Evolutionary conservation across 2,113 vertebrate genomes (phyloP).

Genomic region (Petaurus breviceps): DNA sequence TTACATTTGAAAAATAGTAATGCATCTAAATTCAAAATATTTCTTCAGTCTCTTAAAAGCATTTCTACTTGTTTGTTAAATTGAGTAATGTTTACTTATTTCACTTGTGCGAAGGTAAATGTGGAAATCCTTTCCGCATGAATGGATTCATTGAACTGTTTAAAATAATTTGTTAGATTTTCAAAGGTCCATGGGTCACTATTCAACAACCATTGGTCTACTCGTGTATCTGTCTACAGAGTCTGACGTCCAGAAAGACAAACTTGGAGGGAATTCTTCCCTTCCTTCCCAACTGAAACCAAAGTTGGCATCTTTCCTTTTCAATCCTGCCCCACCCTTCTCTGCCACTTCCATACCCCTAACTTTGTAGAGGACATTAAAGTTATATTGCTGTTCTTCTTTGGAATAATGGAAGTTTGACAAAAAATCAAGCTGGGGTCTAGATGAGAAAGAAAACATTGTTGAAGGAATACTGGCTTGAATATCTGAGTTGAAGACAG

Average conservation of each 20-base stretch:
- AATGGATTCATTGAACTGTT: neutral
- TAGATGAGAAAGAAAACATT: neutral
- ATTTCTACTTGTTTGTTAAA: neutral
- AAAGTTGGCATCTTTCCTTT: neutral
- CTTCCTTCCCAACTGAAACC: neutral
- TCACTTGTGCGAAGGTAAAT: neutral
- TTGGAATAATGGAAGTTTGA: neutral
- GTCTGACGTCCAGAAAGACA: neutral
- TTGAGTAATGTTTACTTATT: neutral
- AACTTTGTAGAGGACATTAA: conserved; percentile 1
- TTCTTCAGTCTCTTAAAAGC: neutral
- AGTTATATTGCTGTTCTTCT: neutral
- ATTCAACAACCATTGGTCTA: neutral
- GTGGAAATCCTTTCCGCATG: neutral
- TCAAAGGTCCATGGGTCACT: neutral
- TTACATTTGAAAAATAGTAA: neutral
- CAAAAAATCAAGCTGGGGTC: neutral
- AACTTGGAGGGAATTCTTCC: neutral
- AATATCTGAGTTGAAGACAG: conserved; percentile 22
- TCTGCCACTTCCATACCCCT: neutral
- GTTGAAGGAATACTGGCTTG: neutral
- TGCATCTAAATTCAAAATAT: neutral
- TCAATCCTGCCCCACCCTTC: neutral
- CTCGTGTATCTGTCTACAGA: neutral
- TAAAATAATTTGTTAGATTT: neutral